phyloP scores from a whole-genome alignment of 1,140 invertebrate species.

The Atta colombica region DNA sequence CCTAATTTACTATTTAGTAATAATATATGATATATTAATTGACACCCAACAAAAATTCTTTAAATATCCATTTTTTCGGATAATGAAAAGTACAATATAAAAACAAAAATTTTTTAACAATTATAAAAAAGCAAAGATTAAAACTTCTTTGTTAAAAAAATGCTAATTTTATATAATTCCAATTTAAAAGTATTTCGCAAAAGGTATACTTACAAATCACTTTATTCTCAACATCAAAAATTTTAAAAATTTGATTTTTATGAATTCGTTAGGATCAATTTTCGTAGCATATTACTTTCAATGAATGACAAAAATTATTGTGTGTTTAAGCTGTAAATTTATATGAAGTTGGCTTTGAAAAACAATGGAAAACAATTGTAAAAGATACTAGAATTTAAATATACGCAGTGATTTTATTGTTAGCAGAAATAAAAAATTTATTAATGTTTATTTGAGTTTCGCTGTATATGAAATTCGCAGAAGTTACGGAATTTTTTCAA shows the following conservation, averaged over 20 bases:
- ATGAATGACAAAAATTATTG: not conserved
- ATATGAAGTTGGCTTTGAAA: slow-evolving; percentile 13
- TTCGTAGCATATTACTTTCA: not conserved
- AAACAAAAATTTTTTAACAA: not conserved
- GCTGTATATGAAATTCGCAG: not conserved
- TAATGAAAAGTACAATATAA: not conserved
- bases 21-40: not conserved
- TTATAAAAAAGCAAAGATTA: not conserved
- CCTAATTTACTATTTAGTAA: not conserved
- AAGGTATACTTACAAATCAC: not conserved
- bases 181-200: not conserved
- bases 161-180: not conserved
- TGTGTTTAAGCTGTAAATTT: not conserved
- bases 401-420: slow-evolving; percentile 17
- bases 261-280: slow-evolving; percentile 14
- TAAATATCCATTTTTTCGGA: not conserved
- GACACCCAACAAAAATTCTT: not conserved
- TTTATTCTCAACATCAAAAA: not conserved
- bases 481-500: not conserved
- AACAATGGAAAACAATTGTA: slow-evolving; percentile 17
- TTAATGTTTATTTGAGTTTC: slow-evolving; percentile 26
- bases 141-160: not conserved
- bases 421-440: not conserved
- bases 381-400: slow-evolving; percentile 32
- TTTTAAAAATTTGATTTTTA: not conserved